These are phyloP conservation scores for Drosophila meridionalis DNA, from an alignment of 2,888 invertebrate species.

Conservation along the genomic window DNA sequence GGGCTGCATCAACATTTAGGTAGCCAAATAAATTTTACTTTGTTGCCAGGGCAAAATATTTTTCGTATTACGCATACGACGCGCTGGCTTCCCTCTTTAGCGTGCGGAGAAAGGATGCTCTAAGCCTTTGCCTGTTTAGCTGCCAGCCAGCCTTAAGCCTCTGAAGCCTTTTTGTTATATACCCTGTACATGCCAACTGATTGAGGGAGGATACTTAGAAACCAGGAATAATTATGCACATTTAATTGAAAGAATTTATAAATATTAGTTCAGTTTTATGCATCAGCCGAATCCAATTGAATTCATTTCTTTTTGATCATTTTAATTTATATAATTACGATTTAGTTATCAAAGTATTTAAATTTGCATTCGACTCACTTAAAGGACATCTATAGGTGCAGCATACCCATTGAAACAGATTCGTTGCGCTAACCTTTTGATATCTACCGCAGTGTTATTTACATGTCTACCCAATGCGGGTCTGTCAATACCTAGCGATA, in stretches of 20 bases:
- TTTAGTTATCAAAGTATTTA: not conserved
- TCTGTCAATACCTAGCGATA: constrained; percentile 49
- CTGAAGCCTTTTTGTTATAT: constrained; percentile 32
- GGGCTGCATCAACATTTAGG: constrained; percentile 54
- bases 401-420: not conserved
- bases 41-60: constrained; percentile 70
- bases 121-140: constrained; percentile 44
- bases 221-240: too few relatives aligned
- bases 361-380: not conserved
- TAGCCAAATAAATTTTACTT: constrained; percentile 74
- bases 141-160: constrained; percentile 33
- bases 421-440: constrained; percentile 27
- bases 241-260: not conserved
- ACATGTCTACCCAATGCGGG: constrained; percentile 37
- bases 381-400: constrained; percentile 9
- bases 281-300: not conserved
- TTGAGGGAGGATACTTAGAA: not conserved
- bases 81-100: constrained; percentile 32
- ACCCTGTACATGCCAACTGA: constrained; percentile 11
- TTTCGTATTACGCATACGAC: constrained; percentile 64
- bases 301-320: not conserved
- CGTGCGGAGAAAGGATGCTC: constrained; percentile 18
- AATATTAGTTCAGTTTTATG: not conserved
- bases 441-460: constrained; percentile 46
- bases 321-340: not conserved